A percentile compares a stretch with the other conserved stretches of the same genome.
Conservation (phyloP, 2,888 invertebrate species). For the Lamellibrachia satsuma region DNA sequence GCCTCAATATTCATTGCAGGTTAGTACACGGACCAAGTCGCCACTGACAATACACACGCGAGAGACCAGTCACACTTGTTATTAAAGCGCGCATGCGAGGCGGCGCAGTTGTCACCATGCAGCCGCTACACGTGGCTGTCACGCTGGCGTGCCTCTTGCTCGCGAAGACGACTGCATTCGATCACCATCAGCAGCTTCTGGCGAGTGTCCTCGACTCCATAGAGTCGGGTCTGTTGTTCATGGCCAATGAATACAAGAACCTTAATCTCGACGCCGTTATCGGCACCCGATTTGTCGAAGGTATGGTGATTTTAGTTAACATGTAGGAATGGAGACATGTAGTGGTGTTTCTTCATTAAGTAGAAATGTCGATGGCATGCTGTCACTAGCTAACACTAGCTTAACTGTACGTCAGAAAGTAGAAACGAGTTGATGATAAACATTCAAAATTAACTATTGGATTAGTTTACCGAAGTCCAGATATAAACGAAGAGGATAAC, state of each 20-base stretch:
- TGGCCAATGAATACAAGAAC: constrained; percentile 46
- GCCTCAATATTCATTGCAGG: neutral
- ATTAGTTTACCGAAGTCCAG: neutral
- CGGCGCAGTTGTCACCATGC: neutral
- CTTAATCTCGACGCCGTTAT: constrained; percentile 60
- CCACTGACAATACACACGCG: neutral
- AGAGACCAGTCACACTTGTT: too few relatives aligned
- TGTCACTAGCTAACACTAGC: neutral
- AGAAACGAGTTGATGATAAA: neutral
- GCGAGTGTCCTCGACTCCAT: constrained; percentile 42
- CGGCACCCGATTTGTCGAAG: constrained; percentile 59
- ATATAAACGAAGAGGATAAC: too few relatives aligned
- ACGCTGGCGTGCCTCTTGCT: neutral
- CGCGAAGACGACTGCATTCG: neutral
- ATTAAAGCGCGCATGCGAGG: neutral
- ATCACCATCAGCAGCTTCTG: constrained; percentile 32
- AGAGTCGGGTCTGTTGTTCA: constrained; percentile 48
- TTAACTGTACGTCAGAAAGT: neutral
- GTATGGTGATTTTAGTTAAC: constrained; percentile 42
- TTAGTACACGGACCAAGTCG: neutral
- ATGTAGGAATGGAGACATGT: neutral
- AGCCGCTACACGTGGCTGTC: neutral
- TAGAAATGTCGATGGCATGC: neutral
- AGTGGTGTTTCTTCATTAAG: neutral
- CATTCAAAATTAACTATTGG: neutral